These are phyloP conservation scores for Dicycla oo DNA, from an alignment of 2,888 invertebrate genomes.

Conservation along the genomic window DNA sequence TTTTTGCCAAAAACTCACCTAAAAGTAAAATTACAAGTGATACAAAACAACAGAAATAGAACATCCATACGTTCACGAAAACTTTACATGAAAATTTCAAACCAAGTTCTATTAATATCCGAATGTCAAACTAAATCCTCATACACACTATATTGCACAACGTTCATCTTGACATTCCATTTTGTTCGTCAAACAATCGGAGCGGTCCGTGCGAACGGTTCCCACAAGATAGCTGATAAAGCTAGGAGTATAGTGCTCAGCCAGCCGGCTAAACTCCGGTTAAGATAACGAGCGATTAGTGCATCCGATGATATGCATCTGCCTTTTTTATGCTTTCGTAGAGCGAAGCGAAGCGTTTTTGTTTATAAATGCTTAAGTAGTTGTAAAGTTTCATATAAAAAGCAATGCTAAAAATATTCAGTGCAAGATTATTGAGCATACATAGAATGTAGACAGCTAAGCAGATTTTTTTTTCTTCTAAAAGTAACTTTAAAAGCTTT, in stretches of 20 bases:
- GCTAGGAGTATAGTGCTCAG: slow-evolving; percentile 72
- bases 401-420: not conserved
- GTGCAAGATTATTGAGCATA: not conserved
- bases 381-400: not conserved
- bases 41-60: slow-evolving; percentile 72
- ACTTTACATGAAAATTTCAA: slow-evolving; percentile 74
- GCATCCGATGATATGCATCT: slow-evolving; percentile 61
- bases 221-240: slow-evolving; percentile 76
- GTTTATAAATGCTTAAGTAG: slow-evolving; percentile 8
- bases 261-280: slow-evolving; percentile 80
- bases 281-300: slow-evolving; percentile 77
- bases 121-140: slow-evolving; percentile 79
- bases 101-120: slow-evolving; percentile 77
- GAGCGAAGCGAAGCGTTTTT: slow-evolving; percentile 21
- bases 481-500: too few relatives aligned
- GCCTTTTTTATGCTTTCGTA: slow-evolving; percentile 53
- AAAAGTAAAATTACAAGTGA: not conserved
- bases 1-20: not conserved
- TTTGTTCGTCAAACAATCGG: slow-evolving; percentile 84
- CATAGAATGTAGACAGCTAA: not conserved
- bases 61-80: slow-evolving; percentile 67
- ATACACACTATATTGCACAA: slow-evolving; percentile 79
- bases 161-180: slow-evolving; percentile 89
- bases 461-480: too few relatives aligned
- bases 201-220: slow-evolving; percentile 82